Evolutionary conservation across 1,140 invertebrate species (phyloP).

Genomic region (Mercenaria mercenaria): DNA sequence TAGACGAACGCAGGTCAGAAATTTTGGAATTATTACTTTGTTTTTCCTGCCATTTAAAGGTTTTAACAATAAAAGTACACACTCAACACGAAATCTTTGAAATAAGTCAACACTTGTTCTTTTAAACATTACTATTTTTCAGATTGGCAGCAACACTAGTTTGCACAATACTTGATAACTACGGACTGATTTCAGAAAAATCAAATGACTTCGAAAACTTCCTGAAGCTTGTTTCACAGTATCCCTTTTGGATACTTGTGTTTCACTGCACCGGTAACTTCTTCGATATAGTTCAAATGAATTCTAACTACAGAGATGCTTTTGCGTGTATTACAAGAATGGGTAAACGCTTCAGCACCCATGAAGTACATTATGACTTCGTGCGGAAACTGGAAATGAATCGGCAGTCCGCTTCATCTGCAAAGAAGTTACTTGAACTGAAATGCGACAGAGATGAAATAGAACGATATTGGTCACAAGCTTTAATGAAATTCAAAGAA

Average conservation of each 20-base stretch:
- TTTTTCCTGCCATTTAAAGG: no score
- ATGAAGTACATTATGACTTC: background rate
- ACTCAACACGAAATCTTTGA: no score
- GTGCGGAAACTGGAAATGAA: background rate
- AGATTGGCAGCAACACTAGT: background rate
- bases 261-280: background rate
- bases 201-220: background rate
- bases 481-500: background rate
- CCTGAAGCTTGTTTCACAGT: background rate
- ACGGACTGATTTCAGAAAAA: background rate
- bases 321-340: background rate
- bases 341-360: background rate
- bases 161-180: background rate
- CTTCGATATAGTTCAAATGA: background rate
- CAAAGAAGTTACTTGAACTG: background rate
- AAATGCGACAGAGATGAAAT: background rate
- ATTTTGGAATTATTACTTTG: no score
- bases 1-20: no score
- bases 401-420: no score
- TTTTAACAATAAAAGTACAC: no score
- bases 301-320: background rate
- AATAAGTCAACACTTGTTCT: no score
- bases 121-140: no score
- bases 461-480: background rate
- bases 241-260: background rate